phyloP scores from a whole-genome alignment of 2,113 vertebrate species.

The Gadus macrocephalus region DNA sequence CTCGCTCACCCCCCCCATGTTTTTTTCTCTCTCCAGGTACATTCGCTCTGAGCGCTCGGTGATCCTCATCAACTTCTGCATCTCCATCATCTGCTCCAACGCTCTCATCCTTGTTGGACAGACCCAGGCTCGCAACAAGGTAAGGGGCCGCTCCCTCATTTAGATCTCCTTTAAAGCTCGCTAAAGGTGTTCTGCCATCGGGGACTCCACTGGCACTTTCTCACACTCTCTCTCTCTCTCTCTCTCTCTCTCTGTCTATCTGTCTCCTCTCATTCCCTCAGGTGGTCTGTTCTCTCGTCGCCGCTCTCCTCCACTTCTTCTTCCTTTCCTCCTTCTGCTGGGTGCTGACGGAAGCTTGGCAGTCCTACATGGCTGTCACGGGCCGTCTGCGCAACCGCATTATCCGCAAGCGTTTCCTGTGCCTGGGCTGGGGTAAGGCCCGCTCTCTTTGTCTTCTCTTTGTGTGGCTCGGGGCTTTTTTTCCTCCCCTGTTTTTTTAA shows the following conservation, averaged over 20 bases:
- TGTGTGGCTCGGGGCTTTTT: not conserved
- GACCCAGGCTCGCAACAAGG: slow-evolving; percentile 97
- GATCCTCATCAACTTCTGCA: slow-evolving; percentile 98
- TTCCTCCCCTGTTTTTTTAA: slow-evolving; percentile 14
- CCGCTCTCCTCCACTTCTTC: slow-evolving; percentile 89
- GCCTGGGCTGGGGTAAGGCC: slow-evolving; percentile 96
- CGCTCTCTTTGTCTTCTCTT: not conserved
- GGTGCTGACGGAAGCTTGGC: slow-evolving; percentile 99
- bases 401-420: slow-evolving; percentile 98
- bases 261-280: slow-evolving; percentile 53
- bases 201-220: too few relatives aligned
- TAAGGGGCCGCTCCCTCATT: slow-evolving; percentile 46
- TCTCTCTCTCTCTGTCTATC: slow-evolving; percentile 12
- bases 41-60: slow-evolving; percentile 97
- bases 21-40: slow-evolving; percentile 75
- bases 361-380: slow-evolving; percentile 99
- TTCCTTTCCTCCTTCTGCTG: slow-evolving; percentile 98
- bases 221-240: slow-evolving; percentile 4
- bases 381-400: slow-evolving; percentile 95
- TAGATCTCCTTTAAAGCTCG: too few relatives aligned
- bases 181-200: too few relatives aligned
- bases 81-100: slow-evolving; percentile 98
- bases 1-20: not conserved
- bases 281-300: slow-evolving; percentile 93
- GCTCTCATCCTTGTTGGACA: slow-evolving; percentile 95